phyloP scores from a whole-genome alignment of 2,797 vertebrate genomes.

The Ctenochaetus hawaiiensis region DNA sequence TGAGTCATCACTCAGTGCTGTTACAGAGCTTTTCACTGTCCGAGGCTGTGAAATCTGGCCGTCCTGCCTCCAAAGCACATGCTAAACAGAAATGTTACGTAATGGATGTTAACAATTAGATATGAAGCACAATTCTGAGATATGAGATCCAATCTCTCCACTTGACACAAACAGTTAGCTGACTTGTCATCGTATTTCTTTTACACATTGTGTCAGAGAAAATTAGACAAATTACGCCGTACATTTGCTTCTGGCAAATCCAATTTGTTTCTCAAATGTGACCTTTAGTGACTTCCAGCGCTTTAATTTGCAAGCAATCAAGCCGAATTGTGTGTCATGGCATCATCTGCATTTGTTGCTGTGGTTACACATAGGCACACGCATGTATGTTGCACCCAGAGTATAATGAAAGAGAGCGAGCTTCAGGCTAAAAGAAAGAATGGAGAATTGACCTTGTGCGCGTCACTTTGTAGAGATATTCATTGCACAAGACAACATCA shows the following conservation, averaged over 20 bases:
- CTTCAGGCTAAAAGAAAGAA: constrained; percentile 3
- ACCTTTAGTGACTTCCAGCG: constrained; percentile 52
- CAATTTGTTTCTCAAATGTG: constrained; percentile 65
- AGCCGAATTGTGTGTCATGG: constrained; percentile 36
- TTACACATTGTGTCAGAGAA: constrained; percentile 17
- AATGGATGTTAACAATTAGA: constrained; percentile 17
- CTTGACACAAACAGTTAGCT: constrained; percentile 12
- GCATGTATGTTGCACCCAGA: background rate
- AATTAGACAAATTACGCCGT: constrained; percentile 44
- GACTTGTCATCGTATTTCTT: constrained; percentile 10
- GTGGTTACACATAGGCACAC: constrained; percentile 14
- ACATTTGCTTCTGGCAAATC: constrained; percentile 51
- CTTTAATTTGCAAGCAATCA: constrained; percentile 58
- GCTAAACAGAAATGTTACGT: background rate
- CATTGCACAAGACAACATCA: background rate
- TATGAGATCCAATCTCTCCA: constrained; percentile 16
- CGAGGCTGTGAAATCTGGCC: background rate
- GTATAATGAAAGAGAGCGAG: background rate
- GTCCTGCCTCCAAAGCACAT: background rate
- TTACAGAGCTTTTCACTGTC: constrained; percentile 4
- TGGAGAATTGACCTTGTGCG: background rate
- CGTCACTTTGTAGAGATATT: background rate
- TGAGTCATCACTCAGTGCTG: constrained; percentile 27
- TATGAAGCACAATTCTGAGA: background rate
- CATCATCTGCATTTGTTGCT: constrained; percentile 36